A percentile compares a stretch with the other conserved stretches of the same genome.
Conservation (phyloP, 1,140 invertebrate genomes). For the Stegodyphus mimosarum region DNA sequence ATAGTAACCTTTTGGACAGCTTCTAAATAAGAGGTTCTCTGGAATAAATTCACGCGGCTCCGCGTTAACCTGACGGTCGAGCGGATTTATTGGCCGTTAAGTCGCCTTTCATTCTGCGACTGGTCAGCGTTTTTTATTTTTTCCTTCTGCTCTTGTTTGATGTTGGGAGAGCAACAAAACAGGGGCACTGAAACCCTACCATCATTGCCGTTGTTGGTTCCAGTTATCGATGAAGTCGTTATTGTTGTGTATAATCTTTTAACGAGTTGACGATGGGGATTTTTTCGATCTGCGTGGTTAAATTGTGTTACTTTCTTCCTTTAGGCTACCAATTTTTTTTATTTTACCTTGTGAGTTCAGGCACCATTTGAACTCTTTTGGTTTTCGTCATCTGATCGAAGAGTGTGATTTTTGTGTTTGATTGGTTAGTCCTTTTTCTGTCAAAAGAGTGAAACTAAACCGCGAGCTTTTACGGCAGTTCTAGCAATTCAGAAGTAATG, state of each 20-base stretch:
- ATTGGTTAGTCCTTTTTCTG: too few relatives aligned
- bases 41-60: conserved; percentile 51
- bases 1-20: neutral
- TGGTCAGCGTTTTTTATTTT: neutral
- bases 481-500: too few relatives aligned
- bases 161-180: neutral
- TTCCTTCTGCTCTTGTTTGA: conserved; percentile 12
- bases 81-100: conserved; percentile 54
- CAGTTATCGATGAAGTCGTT: conserved; percentile 28
- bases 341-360: too few relatives aligned
- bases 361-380: too few relatives aligned
- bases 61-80: conserved; percentile 45
- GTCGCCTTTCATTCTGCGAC: conserved; percentile 40
- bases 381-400: too few relatives aligned
- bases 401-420: too few relatives aligned
- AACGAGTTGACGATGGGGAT: too few relatives aligned
- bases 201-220: neutral
- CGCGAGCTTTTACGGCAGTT: too few relatives aligned
- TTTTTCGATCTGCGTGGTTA: too few relatives aligned
- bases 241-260: neutral
- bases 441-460: too few relatives aligned
- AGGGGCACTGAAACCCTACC: conserved; percentile 16
- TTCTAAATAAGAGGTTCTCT: conserved; percentile 54
- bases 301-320: too few relatives aligned
- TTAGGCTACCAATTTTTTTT: too few relatives aligned